Base-by-base conservation (phyloP, 2,113 vertebrate genomes). In the Pholis gunnellus region DNA sequence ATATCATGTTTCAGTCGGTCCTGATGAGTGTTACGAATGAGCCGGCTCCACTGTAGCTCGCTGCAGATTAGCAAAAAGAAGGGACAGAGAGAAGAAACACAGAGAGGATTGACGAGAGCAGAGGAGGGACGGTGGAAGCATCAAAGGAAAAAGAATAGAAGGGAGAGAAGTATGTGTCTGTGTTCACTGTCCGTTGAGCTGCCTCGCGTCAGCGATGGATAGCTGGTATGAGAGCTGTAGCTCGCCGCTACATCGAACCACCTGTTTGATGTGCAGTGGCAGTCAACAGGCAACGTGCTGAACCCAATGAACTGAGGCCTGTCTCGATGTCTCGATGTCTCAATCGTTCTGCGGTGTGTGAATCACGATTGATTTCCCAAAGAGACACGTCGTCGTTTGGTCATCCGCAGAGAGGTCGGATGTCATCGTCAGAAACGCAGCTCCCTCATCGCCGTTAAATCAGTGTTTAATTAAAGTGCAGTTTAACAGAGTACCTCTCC, bases 281-380 rank as follows among this genome's bases (percentile, higher is more conserved):
- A 40, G 42, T 59, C 67, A 50, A 34, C 67, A 27, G 34, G 14
- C 57, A 54, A 36, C 5, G n/a, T 22, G 4, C 52, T 9, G 13
- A 46, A 83, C 82, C 77, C 67, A 87, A 83, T 85, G 60, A 50
- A 59, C 34, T 78, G 76, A 87, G 66, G 31, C 61, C 34, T n/a
- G 2, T 65, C 11, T 64, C 70, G 22, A 0, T n/a, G 2, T 65
- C 11, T 64, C 70, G 22, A 0, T 48, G 18, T 67, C 60, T 15
- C 31, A 40, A 50, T 68, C 57, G 5, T 9, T n/a, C 29, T 42
- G 7, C 5, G 6, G 5, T 1, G 9, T 15, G 63, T 17, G n/a
- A 72, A 56, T 4, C 74, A 75, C 57, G 57, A 75, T 78, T 68
- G 56, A 46, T 61, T 68, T 34, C 31, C 31, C 20, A 50, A 31